Evolutionary conservation across 2,113 vertebrate genomes (phyloP).

Genomic region (Corythornis vintsioides): DNA sequence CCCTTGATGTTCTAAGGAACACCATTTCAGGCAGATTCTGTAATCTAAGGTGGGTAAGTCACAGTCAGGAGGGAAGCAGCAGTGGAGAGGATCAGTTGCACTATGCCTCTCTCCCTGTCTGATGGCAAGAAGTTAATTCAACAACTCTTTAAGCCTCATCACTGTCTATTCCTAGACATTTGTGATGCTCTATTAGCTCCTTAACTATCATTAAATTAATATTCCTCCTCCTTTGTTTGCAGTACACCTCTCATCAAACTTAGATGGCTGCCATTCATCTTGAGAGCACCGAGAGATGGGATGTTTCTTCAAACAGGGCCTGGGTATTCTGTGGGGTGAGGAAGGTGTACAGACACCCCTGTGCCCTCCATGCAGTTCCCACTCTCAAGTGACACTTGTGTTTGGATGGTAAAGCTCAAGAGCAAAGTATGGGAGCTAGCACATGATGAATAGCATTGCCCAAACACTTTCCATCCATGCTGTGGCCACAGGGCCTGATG

Average conservation of each 20-base stretch:
- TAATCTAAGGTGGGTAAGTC: neutral
- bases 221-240: neutral
- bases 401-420: neutral
- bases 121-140: conserved; percentile 6
- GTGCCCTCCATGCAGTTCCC: neutral
- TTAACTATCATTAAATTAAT: neutral
- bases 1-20: neutral
- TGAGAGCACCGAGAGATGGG: neutral
- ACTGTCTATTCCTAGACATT: neutral
- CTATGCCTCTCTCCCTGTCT: neutral
- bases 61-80: neutral
- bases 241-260: neutral
- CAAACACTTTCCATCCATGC: neutral
- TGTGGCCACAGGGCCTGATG: neutral
- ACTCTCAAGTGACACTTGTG: accelerated
- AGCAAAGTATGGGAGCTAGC: neutral
- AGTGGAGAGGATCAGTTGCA: neutral
- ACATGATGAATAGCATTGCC: neutral
- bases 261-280: neutral
- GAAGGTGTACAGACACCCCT: neutral
- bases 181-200: conserved; percentile 5
- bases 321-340: accelerated
- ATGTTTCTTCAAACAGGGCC: neutral
- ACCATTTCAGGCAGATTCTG: neutral
- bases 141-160: neutral